Evolutionary conservation across 1,140 invertebrate species (phyloP), one percentile per base, ranked within the genome.

Genomic region (Drepana arcuata): DNA sequence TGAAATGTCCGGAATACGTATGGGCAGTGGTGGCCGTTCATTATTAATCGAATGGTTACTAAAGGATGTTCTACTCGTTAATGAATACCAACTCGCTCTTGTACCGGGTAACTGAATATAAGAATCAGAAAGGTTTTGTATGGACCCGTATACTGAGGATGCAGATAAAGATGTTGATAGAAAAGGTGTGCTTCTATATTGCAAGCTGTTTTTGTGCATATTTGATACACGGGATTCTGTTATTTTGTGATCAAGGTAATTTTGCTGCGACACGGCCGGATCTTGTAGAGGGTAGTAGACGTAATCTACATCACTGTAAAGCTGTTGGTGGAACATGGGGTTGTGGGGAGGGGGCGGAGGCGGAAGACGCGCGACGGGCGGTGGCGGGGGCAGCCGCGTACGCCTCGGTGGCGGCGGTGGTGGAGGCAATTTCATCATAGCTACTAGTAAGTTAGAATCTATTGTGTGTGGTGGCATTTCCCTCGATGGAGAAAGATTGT

Each of bases 211-310:
- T 70, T 91, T 91, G 34, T 85, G 86, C 32, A 84, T 68, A 41
- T 84, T 85, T 41, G 83, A 79, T 2, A 78, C 37, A 16, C 79
- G 60, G 5, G 71, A 51, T 51, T 79, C 72, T 1, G 91, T 91
- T 57, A 93, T 86, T 61, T 95, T 95, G 4, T 92, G 92, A 55
- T 95, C 93, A 49, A 94, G 86, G 71, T 95, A 95, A 64, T 96
- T 94, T 70, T 95, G 93, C 66, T 94, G 92, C 39, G 93, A 95
- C 11, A 95, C 87, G 0, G 92, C 90, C 12, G 93, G 93, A 75
- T 96, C 93, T 74, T 95, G 93, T 29, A 95, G 71, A 0, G 93
- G 93, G 60, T 95, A 96, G 65, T 95, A 93, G 0, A 95, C 93
- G 58, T 94, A 96, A 67, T 96, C 93, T 2, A 93, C 92, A 54